These are phyloP conservation scores for Ormyrus nitidulus DNA, from an alignment of 2,888 invertebrate genomes.

Conservation along the genomic window DNA sequence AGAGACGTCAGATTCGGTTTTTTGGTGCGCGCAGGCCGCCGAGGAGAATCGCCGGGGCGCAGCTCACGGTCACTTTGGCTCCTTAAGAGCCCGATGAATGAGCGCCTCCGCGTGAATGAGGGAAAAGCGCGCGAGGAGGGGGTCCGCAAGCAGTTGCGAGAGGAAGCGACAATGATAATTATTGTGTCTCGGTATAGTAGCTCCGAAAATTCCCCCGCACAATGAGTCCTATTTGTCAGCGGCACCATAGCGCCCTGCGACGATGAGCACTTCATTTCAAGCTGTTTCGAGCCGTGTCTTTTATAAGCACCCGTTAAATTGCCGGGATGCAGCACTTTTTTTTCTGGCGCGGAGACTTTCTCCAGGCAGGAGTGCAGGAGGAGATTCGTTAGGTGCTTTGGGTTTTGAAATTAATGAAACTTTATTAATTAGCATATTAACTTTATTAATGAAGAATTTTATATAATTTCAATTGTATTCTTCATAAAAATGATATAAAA, in stretches of 20 bases:
- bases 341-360: no score
- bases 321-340: no score
- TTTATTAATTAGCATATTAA: no score
- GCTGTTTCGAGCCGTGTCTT: conserved; percentile 17
- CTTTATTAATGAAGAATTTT: no score
- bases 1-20: conserved; percentile 25
- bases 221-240: conserved; percentile 63
- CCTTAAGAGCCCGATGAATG: conserved; percentile 37
- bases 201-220: conserved; percentile 52
- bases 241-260: conserved; percentile 41
- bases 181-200: conserved; percentile 35
- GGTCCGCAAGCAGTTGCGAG: background rate
- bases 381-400: no score
- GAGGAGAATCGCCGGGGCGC: conserved; percentile 26
- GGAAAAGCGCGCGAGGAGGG: conserved; percentile 3
- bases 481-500: no score
- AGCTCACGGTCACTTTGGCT: conserved; percentile 45
- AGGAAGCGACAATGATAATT: conserved; percentile 36
- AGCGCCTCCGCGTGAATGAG: no score
- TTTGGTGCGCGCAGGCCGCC: conserved; percentile 12
- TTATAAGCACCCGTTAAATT: conserved; percentile 35
- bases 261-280: conserved; percentile 64
- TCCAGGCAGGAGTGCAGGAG: no score
- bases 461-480: no score
- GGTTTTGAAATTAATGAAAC: no score